These are phyloP conservation scores for Peromyscus melanophrys DNA, from an alignment of 2,797 vertebrate genomes.

Conservation along the genomic window DNA sequence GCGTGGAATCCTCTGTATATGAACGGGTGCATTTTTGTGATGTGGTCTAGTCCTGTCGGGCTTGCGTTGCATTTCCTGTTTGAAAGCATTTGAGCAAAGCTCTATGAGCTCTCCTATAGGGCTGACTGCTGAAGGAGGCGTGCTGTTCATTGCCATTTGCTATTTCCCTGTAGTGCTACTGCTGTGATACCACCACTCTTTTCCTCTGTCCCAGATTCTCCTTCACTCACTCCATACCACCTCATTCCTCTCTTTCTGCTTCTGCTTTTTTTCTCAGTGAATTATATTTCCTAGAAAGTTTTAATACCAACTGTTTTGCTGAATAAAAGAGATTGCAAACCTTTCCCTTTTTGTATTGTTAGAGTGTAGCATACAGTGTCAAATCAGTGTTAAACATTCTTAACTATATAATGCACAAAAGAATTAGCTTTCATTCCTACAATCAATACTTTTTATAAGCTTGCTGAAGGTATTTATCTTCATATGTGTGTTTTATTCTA, in stretches of 20 bases:
- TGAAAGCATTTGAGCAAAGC: background rate
- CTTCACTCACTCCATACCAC: background rate
- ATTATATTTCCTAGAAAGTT: background rate
- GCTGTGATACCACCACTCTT: too few relatives aligned
- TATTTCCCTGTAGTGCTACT: background rate
- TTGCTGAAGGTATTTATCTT: background rate
- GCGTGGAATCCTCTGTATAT: background rate
- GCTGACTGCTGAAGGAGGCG: background rate
- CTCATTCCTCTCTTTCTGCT: background rate
- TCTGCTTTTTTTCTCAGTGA: background rate
- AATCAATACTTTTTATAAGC: background rate
- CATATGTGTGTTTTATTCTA: conserved; percentile 5
- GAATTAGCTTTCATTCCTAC: background rate
- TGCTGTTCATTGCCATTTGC: background rate
- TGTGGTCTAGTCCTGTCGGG: background rate
- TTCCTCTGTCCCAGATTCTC: background rate
- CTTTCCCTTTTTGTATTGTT: background rate
- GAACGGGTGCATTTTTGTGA: too few relatives aligned
- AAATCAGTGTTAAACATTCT: background rate
- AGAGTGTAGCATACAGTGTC: background rate
- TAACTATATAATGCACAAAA: background rate
- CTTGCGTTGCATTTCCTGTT: background rate
- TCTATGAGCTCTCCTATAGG: background rate
- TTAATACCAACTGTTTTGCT: background rate
- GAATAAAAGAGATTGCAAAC: background rate